Conservation (phyloP, 2,113 vertebrate genomes). For the Ochotona princeps region DNA sequence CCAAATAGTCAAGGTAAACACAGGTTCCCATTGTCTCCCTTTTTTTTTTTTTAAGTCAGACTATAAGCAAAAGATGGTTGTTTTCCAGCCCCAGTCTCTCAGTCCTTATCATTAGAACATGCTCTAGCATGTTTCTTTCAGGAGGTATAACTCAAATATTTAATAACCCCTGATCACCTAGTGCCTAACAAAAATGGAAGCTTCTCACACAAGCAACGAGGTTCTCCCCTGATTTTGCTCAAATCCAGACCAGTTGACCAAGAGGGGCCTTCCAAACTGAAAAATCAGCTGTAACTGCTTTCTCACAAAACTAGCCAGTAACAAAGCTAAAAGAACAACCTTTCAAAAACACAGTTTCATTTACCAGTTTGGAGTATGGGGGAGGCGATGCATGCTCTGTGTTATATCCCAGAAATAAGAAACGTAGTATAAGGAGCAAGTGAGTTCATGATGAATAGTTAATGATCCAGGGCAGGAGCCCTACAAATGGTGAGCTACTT, state of each 20-base stretch:
- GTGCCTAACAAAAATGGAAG: neutral
- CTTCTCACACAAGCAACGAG: neutral
- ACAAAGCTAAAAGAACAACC: neutral
- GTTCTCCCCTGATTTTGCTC: neutral
- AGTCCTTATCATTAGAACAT: slow-evolving; percentile 18
- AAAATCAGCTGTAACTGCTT: neutral
- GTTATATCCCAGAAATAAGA: slow-evolving; percentile 5
- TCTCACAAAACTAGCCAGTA: neutral
- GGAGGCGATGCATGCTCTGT: neutral
- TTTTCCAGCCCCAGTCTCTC: neutral
- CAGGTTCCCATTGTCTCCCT: neutral
- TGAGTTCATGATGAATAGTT: slow-evolving; percentile 1
- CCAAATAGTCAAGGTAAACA: neutral
- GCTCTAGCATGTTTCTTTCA: slow-evolving; percentile 18
- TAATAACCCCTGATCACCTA: neutral
- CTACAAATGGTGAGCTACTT: neutral
- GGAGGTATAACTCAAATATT: neutral
- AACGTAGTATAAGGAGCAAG: neutral
- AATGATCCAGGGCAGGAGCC: slow-evolving; percentile 3
- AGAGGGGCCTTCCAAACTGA: neutral
- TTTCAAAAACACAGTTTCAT: neutral
- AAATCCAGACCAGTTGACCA: neutral
- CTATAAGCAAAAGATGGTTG: neutral
- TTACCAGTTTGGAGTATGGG: neutral
- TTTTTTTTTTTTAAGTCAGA: neutral